A percentile compares a stretch with the other conserved stretches of the same genome.
phyloP scores from a whole-genome alignment of 2,113 vertebrate species.

The Podarcis raffonei region DNA sequence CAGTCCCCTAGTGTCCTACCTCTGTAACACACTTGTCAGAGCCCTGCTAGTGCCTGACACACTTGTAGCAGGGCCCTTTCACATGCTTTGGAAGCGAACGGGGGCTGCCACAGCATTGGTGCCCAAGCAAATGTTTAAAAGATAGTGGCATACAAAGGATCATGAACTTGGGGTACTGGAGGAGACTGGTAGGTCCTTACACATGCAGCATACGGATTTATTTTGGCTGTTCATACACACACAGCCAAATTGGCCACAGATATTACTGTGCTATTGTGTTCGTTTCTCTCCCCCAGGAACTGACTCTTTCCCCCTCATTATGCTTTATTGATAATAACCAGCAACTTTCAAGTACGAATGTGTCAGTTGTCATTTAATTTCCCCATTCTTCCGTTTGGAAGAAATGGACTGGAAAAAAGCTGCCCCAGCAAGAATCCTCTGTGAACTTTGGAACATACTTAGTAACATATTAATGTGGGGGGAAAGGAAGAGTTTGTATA shows the following conservation, averaged over 20 bases:
- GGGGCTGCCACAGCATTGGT: background rate
- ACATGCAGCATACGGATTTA: background rate
- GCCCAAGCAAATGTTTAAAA: background rate
- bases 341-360: background rate
- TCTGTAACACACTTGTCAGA: too few relatives aligned
- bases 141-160: background rate
- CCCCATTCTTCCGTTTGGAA: background rate
- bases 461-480: slow-evolving; percentile 22
- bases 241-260: background rate
- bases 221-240: too few relatives aligned
- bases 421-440: accelerated
- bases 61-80: background rate
- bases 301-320: background rate
- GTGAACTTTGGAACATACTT: slow-evolving; percentile 10
- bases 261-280: background rate
- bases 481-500: slow-evolving; percentile 54
- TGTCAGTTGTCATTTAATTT: slow-evolving; percentile 36
- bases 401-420: slow-evolving; percentile 10
- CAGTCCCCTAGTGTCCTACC: too few relatives aligned
- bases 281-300: background rate
- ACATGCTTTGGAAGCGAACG: background rate
- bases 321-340: background rate
- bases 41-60: too few relatives aligned
- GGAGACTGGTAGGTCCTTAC: background rate
- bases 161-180: background rate